Conservation (phyloP, 2,797 vertebrate genomes). For the Glossophaga mutica region DNA sequence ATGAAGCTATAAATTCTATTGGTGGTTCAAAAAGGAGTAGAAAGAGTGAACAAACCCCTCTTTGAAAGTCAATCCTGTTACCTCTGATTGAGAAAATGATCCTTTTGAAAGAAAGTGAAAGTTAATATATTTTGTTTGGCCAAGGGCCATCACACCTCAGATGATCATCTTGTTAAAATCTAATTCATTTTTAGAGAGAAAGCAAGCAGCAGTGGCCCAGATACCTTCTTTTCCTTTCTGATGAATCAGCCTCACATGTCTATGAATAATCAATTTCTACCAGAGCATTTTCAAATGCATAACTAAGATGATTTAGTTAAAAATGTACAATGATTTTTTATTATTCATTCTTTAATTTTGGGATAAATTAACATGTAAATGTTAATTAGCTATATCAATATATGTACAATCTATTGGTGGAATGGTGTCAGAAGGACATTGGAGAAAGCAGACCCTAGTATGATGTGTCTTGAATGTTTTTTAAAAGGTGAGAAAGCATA, state of each 20-base stretch:
- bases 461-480: neutral
- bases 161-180: constrained; percentile 66
- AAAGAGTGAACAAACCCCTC: constrained; percentile 62
- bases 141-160: constrained; percentile 62
- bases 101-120: constrained; percentile 59
- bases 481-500: neutral
- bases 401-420: constrained; percentile 14
- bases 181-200: constrained; percentile 72
- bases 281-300: constrained; percentile 73
- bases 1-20: constrained; percentile 54
- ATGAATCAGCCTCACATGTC: constrained; percentile 78
- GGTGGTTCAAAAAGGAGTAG: constrained; percentile 67
- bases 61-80: constrained; percentile 65
- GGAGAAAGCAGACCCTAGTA: neutral
- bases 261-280: constrained; percentile 81
- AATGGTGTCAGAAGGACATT: neutral
- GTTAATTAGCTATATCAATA: constrained; percentile 30
- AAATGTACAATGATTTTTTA: constrained; percentile 68
- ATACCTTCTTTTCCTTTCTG: constrained; percentile 72
- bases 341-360: constrained; percentile 59
- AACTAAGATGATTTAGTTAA: constrained; percentile 73
- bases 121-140: constrained; percentile 54
- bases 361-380: constrained; percentile 29
- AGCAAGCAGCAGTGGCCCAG: constrained; percentile 39
- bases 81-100: constrained; percentile 58